These are phyloP conservation scores for Mesitornis unicolor DNA, from an alignment of 2,113 vertebrate species.

Conservation along the genomic window DNA sequence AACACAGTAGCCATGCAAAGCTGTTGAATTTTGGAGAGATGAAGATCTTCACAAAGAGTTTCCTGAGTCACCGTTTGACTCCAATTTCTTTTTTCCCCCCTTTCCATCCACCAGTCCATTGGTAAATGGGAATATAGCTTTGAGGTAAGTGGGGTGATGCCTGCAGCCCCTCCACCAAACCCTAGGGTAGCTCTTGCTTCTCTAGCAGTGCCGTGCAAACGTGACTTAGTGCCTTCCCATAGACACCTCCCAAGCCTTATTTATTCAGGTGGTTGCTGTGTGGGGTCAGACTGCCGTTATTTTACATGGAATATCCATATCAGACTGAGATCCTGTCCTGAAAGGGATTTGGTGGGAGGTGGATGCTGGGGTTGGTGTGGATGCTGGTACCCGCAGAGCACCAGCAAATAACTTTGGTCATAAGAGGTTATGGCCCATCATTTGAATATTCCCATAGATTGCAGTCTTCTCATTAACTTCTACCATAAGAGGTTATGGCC, in stretches of 20 bases:
- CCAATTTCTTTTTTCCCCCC: background rate
- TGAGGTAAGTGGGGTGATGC: slow-evolving; percentile 82
- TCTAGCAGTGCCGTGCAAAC: background rate
- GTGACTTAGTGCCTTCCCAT: background rate
- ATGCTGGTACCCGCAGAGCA: no score
- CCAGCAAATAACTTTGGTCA: no score
- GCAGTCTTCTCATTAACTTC: background rate
- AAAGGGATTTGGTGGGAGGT: no score
- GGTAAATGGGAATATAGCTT: slow-evolving; percentile 97
- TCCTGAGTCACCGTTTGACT: background rate
- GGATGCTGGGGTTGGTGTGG: no score
- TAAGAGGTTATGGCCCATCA: background rate
- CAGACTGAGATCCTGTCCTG: no score
- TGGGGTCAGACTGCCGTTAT: background rate
- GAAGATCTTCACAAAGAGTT: background rate
- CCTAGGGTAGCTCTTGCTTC: background rate
- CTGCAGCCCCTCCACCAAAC: background rate
- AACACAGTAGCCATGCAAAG: accelerated
- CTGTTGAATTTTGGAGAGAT: background rate
- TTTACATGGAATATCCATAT: background rate
- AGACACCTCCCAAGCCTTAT: background rate
- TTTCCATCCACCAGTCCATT: slow-evolving; percentile 77
- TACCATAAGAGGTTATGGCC: background rate
- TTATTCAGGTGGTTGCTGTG: background rate
- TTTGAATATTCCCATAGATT: background rate